Evolutionary conservation across 2,113 vertebrate genomes (phyloP).

Genomic region (Sclerurus mexicanus): DNA sequence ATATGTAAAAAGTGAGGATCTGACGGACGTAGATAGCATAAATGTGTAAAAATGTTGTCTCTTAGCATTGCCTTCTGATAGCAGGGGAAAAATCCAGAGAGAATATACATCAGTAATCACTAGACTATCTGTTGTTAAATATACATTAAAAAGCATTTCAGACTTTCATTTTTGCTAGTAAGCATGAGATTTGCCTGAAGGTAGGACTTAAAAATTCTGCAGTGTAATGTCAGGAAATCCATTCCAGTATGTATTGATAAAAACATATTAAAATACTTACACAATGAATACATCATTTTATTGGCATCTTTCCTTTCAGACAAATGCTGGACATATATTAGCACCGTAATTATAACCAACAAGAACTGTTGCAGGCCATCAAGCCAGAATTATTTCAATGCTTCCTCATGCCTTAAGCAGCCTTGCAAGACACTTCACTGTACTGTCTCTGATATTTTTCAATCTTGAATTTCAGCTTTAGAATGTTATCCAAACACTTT

Average conservation of each 20-base stretch:
- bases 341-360: constrained; percentile 1
- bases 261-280: constrained; percentile 72
- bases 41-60: constrained; percentile 88
- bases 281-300: constrained; percentile 70
- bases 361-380: constrained; percentile 6
- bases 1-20: constrained; percentile 68
- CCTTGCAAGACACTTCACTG: not conserved
- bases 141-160: constrained; percentile 99
- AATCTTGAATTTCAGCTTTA: not conserved
- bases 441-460: not conserved
- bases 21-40: constrained; percentile 80
- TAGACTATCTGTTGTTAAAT: constrained; percentile 96
- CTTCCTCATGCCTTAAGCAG: constrained; percentile 16
- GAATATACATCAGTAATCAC: constrained; percentile 94
- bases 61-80: constrained; percentile 70
- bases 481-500: not conserved
- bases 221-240: constrained; percentile 82
- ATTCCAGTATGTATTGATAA: constrained; percentile 67
- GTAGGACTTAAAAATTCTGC: constrained; percentile 92
- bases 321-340: constrained; percentile 9
- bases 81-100: constrained; percentile 78
- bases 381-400: not conserved
- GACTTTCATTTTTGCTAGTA: constrained; percentile 94
- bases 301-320: constrained; percentile 43
- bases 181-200: constrained; percentile 92